Evolutionary conservation across 2,888 invertebrate species (phyloP).

Genomic region (Hemaris fuciformis): DNA sequence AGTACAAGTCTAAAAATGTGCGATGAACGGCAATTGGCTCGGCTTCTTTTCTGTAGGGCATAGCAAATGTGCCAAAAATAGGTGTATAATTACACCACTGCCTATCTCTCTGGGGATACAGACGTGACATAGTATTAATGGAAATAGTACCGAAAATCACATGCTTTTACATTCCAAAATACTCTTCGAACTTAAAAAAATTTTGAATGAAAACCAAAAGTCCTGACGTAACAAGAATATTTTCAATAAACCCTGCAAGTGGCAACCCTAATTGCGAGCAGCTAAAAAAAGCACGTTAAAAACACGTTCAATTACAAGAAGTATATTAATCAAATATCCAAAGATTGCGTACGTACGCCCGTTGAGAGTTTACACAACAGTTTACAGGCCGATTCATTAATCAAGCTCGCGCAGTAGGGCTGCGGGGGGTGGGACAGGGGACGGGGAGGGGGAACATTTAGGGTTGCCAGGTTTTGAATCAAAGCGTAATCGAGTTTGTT

Average conservation of each 20-base stretch:
- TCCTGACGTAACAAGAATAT: neutral
- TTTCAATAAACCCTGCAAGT: too few species aligned
- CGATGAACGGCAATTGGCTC: too few species aligned
- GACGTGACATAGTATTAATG: too few species aligned
- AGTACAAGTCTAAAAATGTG: too few species aligned
- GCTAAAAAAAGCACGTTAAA: neutral
- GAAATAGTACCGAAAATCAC: too few species aligned
- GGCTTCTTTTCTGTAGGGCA: too few species aligned
- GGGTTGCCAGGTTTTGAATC: neutral
- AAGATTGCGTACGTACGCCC: constrained; percentile 3
- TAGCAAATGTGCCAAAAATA: too few species aligned
- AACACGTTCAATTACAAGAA: constrained; percentile 8
- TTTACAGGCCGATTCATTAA: constrained; percentile 9
- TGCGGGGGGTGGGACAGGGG: neutral
- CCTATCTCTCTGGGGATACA: too few species aligned
- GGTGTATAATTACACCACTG: too few species aligned
- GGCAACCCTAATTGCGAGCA: neutral
- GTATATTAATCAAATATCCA: constrained; percentile 8
- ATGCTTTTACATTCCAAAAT: neutral
- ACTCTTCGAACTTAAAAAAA: neutral
- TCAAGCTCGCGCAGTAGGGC: neutral
- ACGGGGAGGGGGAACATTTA: neutral
- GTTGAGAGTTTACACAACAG: constrained; percentile 10
- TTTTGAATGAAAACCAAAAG: neutral
- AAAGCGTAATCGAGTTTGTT: neutral